Base-by-base conservation (phyloP, 1,140 invertebrate species). In the Antheraea pernyi region DNA sequence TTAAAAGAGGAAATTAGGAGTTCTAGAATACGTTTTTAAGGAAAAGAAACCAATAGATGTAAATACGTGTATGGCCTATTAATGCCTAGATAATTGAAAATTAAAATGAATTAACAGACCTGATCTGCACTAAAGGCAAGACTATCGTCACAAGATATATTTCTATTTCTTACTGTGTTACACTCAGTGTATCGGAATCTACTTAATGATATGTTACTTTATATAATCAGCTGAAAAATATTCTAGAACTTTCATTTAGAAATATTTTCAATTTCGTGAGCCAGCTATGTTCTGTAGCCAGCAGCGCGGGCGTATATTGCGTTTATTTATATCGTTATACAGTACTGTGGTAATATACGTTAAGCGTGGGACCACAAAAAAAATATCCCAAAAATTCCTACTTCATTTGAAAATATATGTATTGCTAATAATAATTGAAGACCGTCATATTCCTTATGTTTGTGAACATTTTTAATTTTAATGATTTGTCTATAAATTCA, bases 241-340 rank as follows among this genome's bases (percentile, higher is more conserved):
- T 6, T 16, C 11, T 53, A 53, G 16, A 16, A 5, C 13, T 53
- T 53, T 11, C 16, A n/a, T 42, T 42, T 11, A 53, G 46, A 63
- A 48, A 48, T 65, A 46, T 65, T 65, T 53, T 18, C 18, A 46
- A 70, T 71, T 65, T 77, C 60, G 72, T 80, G 75, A 78, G 67
- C 78, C 77, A 77, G 65, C 62, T 53, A 53, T 68, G 69, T 74
- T 58, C 46, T 70, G 72, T 72, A n/a, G 67, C 72, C 64, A 65
- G 39, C 64, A 65, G 64, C 37, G 64, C 39, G 64, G 39, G 64
- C 60, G 19, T 61, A 69, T 68, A 68, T 72, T 64, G 69, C 61
- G 75, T 77, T 80, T 82, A 80, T 82, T 79, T 82, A 76, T 82
- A 77, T 63, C 71, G 59, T 73, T 76, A 73, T 64, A 72, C 48